Evolutionary conservation across 1,140 invertebrate species (phyloP).

Genomic region (Gryllus bimaculatus): DNA sequence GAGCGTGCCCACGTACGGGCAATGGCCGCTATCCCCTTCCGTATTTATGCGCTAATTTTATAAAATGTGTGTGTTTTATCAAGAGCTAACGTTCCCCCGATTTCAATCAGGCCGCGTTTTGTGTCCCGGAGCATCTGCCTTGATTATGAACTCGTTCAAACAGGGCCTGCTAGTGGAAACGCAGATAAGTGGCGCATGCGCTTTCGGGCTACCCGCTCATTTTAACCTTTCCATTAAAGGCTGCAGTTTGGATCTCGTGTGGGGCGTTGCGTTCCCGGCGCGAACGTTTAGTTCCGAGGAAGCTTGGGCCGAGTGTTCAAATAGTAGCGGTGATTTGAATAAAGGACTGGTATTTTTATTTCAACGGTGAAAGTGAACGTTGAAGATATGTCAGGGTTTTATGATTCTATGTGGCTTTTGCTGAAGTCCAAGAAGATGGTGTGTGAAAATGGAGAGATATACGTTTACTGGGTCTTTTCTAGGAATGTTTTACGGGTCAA

Average conservation of each 20-base stretch:
- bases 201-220: background rate
- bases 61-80: constrained; percentile 5
- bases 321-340: too few relatives aligned
- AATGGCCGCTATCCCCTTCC: background rate
- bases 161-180: background rate
- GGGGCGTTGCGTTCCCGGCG: too few relatives aligned
- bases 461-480: too few relatives aligned
- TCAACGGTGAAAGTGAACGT: too few relatives aligned
- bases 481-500: too few relatives aligned
- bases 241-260: background rate
- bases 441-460: too few relatives aligned
- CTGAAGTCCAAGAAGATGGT: too few relatives aligned
- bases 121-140: background rate
- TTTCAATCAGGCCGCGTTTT: background rate
- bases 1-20: background rate
- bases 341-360: too few relatives aligned
- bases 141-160: constrained; percentile 5
- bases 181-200: background rate
- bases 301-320: too few relatives aligned
- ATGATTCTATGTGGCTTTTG: too few relatives aligned
- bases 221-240: background rate
- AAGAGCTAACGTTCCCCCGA: background rate
- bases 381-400: too few relatives aligned
- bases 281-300: too few relatives aligned
- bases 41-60: constrained; percentile 5